Percentiles rank a stretch among this genome's conserved stretches.
phyloP scores from a whole-genome alignment of 2,888 invertebrate genomes.

The Ormyrus thymus region DNA sequence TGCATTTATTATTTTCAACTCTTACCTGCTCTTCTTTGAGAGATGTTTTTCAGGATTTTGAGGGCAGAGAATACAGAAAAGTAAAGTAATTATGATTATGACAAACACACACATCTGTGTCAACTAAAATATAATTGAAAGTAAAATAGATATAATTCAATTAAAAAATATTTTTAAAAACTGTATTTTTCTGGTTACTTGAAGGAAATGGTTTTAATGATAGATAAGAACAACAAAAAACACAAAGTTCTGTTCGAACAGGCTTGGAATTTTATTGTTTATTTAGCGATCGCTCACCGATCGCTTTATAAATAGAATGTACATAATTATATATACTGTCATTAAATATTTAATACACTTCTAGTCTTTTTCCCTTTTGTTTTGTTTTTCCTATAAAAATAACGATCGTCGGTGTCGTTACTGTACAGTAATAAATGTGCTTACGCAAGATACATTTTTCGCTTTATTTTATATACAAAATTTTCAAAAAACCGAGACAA shows the following conservation, averaged over 20 bases:
- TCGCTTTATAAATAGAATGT: conserved; percentile 55
- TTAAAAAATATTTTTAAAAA: too few relatives aligned
- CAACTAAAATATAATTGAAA: too few relatives aligned
- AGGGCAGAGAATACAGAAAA: not conserved
- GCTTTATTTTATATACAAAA: conserved; percentile 47
- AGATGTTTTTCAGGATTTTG: too few relatives aligned
- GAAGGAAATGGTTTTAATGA: too few relatives aligned
- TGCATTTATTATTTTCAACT: conserved; percentile 1
- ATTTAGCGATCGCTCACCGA: conserved; percentile 46
- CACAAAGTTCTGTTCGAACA: conserved; percentile 47
- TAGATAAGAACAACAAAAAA: too few relatives aligned
- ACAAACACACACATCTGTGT: too few relatives aligned
- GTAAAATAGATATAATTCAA: too few relatives aligned
- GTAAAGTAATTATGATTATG: too few relatives aligned
- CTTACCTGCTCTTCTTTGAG: not conserved
- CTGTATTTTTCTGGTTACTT: too few relatives aligned
- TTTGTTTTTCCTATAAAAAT: conserved; percentile 55
- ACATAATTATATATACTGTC: conserved; percentile 52
- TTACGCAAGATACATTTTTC: conserved; percentile 41
- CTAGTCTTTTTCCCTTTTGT: conserved; percentile 49
- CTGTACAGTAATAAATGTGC: conserved; percentile 56
- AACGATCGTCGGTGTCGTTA: conserved; percentile 53
- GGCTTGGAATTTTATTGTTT: conserved; percentile 56
- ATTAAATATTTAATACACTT: conserved; percentile 55
- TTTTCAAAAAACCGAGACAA: conserved; percentile 25